Evolutionary conservation across 1,140 invertebrate species (phyloP), one percentile per base, ranked within the genome.

Genomic region (Harpegnathos saltator): DNA sequence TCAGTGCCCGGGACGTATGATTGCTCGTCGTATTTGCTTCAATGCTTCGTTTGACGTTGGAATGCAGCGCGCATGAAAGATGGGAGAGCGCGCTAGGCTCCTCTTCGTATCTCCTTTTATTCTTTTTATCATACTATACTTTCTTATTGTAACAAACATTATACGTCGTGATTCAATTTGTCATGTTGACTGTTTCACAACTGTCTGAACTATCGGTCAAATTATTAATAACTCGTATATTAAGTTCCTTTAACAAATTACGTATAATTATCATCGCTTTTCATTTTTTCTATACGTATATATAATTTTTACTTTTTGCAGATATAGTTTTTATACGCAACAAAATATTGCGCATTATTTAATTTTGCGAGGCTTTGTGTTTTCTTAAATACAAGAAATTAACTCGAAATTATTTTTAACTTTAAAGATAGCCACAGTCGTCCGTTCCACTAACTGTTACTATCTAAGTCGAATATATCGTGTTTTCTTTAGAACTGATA

Each of bases 1-100:
- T 78, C 29, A 78, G n/a, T 78, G 50, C 50, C 50, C 29, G 63
- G 29, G 33, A 19, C 56, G 33, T 29, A 59, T 48, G 65, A 78
- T 71, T 58, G 19, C 33, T 19, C 12, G 48, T 68, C 33, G n/a
- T 26, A 56, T 68, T 56, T 12, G 33, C 52, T 48, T 80, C 38
- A 48, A 69, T 48, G 29, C 48, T 77, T 38, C 26, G 29, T 77
- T 66, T 77, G 19, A 54, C 48, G 15, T 54, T 33, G 48, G 48
- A 77, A 77, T 77, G 74, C 9, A 52, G 7, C 14, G 9, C 48
- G 73, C 26, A 22, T 54, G 29, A 66, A 54, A 33, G 9, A 52
- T 63, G 9, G 12, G 9, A 12, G 14, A 66, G 15, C n/a, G 5
- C 17, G 7, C 33, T 22, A 66, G 29, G n/a, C 7, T n/a, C 54